Evolutionary conservation across 2,797 vertebrate species (phyloP).

Genomic region (Dendrocincla fuliginosa): DNA sequence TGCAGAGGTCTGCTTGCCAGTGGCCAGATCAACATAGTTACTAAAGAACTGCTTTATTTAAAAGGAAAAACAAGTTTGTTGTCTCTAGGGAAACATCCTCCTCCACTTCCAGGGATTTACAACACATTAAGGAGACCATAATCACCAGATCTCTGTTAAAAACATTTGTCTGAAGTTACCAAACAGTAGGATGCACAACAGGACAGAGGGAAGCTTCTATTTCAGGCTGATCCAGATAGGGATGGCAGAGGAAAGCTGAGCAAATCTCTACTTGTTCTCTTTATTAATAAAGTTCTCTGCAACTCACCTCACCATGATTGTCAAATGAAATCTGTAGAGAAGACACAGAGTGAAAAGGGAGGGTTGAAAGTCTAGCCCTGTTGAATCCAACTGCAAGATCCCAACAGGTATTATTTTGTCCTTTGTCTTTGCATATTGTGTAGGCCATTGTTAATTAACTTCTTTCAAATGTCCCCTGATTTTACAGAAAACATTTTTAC

Average conservation of each 20-base stretch:
- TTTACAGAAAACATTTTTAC: background rate
- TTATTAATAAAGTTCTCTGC: background rate
- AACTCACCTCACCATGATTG: background rate
- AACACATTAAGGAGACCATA: background rate
- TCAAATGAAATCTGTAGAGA: background rate
- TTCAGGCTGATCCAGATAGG: background rate
- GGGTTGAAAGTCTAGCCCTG: background rate
- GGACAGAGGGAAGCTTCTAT: background rate
- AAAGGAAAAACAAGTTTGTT: conserved; percentile 24
- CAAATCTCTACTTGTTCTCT: background rate
- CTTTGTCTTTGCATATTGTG: background rate
- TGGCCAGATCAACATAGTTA: background rate
- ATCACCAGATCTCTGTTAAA: conserved; percentile 11
- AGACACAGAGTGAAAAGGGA: background rate
- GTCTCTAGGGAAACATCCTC: conserved; percentile 29
- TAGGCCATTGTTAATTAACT: background rate
- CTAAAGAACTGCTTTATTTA: background rate
- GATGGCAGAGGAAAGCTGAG: background rate
- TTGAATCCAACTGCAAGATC: background rate
- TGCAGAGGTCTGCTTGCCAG: background rate
- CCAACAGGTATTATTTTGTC: background rate
- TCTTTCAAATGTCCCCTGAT: background rate
- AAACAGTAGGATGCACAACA: background rate
- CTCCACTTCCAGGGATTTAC: conserved; percentile 45
- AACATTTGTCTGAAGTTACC: background rate